phyloP scores from a whole-genome alignment of 2,113 vertebrate genomes.

The Anolis carolinensis region DNA sequence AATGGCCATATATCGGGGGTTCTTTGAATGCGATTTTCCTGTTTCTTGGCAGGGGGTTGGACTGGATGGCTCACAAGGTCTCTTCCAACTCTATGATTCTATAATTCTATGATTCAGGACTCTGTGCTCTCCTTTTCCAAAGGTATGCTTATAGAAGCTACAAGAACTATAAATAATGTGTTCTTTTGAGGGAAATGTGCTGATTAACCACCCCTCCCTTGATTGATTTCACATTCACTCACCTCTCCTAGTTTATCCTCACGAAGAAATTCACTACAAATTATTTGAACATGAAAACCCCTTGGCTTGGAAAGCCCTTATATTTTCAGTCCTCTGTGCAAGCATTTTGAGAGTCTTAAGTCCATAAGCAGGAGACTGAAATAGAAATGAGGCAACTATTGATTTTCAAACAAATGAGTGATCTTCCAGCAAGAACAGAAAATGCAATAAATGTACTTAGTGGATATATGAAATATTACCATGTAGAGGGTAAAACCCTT shows the following conservation, averaged over 20 bases:
- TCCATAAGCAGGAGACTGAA: slow-evolving; percentile 1
- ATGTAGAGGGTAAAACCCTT: background rate
- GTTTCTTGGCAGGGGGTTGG: too few species aligned
- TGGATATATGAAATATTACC: slow-evolving; percentile 9
- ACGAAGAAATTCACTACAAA: slow-evolving; percentile 10
- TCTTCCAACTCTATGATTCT: too few species aligned
- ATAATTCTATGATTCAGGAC: too few species aligned
- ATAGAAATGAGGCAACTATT: slow-evolving; percentile 24
- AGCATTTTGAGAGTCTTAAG: background rate
- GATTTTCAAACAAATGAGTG: slow-evolving; percentile 19
- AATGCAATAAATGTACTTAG: slow-evolving; percentile 6
- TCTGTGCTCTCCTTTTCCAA: background rate
- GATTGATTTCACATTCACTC: slow-evolving; percentile 4
- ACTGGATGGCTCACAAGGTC: too few species aligned
- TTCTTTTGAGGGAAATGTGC: slow-evolving; percentile 25
- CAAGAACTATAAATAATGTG: slow-evolving; percentile 14
- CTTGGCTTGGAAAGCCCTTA: background rate
- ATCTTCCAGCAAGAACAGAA: background rate
- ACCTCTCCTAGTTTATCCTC: slow-evolving; percentile 1
- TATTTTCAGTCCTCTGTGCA: background rate
- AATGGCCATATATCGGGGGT: too few species aligned
- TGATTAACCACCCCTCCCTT: slow-evolving; percentile 11
- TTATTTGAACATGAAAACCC: slow-evolving; percentile 34
- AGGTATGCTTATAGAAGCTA: too few species aligned
- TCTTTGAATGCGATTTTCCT: too few species aligned